Evolutionary conservation across 2,797 vertebrate genomes (phyloP).

Genomic region (Rhinatrema bivittatum): DNA sequence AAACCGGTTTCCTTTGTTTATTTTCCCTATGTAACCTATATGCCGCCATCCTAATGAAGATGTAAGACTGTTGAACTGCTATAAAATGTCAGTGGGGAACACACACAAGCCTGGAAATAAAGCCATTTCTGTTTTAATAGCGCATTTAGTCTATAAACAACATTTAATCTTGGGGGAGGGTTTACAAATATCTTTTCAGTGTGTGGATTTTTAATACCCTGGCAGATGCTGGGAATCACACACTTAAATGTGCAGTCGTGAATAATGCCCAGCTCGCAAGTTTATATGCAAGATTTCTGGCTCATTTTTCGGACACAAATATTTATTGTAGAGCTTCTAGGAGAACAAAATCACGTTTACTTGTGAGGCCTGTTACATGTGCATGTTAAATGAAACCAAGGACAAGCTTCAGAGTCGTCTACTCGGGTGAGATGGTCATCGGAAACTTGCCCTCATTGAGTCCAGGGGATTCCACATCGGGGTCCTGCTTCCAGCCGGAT

Average conservation of each 20-base stretch:
- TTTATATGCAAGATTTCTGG: background rate
- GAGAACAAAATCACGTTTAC: too few relatives aligned
- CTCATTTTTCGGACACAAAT: background rate
- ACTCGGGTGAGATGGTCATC: too few relatives aligned
- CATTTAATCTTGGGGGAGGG: slow-evolving; percentile 6
- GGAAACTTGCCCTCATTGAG: too few relatives aligned
- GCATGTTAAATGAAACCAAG: too few relatives aligned
- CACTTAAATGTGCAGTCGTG: slow-evolving; percentile 3
- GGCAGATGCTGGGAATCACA: slow-evolving; percentile 17
- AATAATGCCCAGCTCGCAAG: background rate
- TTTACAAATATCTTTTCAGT: slow-evolving; percentile 9
- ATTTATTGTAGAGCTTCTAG: too few relatives aligned
- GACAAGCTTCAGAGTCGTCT: too few relatives aligned
- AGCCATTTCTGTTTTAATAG: slow-evolving; percentile 6
- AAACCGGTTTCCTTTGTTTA: slow-evolving; percentile 6
- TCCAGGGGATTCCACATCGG: too few relatives aligned
- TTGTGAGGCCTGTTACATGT: too few relatives aligned
- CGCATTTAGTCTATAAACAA: slow-evolving; percentile 8
- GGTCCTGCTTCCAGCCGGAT: too few relatives aligned
- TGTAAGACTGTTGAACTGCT: slow-evolving; percentile 2
- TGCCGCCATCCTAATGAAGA: slow-evolving; percentile 2
- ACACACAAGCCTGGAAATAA: slow-evolving; percentile 9
- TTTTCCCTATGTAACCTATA: slow-evolving; percentile 5
- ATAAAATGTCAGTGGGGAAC: slow-evolving; percentile 9
- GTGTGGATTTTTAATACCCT: slow-evolving; percentile 13